Evolutionary conservation across 2,888 invertebrate genomes (phyloP).

Genomic region (Sinodicranocentrus sp.): DNA sequence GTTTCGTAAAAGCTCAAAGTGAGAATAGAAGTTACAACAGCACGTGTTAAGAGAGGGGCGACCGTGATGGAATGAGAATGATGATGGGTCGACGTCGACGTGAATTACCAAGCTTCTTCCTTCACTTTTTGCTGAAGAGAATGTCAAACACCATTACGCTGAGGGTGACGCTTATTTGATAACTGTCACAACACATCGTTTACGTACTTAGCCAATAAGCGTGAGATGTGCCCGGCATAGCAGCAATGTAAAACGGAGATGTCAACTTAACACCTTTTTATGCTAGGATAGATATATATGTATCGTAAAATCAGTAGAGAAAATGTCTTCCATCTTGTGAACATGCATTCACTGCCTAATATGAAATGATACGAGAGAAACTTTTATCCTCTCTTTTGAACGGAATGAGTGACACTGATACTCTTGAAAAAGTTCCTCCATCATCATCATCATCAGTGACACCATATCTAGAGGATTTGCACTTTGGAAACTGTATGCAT

Average conservation of each 20-base stretch:
- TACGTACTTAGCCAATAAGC: not conserved
- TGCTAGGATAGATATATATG: not conserved
- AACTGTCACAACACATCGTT: constrained; percentile 49
- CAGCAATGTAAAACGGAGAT: not conserved
- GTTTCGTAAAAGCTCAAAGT: not conserved
- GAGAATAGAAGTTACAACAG: not conserved
- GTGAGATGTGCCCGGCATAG: not conserved
- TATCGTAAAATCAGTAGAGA: not conserved
- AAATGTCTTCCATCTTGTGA: not conserved
- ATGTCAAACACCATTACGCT: constrained; percentile 35
- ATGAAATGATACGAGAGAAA: not conserved
- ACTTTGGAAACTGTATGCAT: not conserved
- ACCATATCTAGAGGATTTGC: not conserved
- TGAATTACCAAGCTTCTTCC: not conserved
- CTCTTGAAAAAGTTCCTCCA: not conserved
- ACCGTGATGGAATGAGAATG: constrained; percentile 8
- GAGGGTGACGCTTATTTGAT: constrained; percentile 50
- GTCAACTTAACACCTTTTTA: not conserved
- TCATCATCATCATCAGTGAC: not conserved
- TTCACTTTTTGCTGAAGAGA: constrained; percentile 10
- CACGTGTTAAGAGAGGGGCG: not conserved
- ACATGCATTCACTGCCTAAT: not conserved
- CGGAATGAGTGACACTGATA: not conserved
- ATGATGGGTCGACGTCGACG: not conserved
- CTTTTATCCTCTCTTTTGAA: not conserved